Base-by-base conservation (phyloP, 2,888 invertebrate species). In the Pemphredon lugubris region DNA sequence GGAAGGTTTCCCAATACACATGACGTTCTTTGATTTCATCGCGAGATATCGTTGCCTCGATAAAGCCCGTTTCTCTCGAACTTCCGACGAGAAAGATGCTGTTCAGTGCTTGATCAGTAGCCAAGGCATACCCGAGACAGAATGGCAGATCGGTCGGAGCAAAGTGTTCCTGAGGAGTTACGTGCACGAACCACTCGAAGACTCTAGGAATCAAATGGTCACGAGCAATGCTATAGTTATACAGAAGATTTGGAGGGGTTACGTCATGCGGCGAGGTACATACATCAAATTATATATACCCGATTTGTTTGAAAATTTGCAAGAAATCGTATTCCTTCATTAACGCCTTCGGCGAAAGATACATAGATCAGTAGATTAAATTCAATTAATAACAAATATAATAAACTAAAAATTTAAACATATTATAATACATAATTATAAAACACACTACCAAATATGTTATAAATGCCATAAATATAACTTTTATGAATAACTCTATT, bases 141-240 rank as follows among this genome's bases (percentile, higher is more conserved):
- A 97, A 89, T 97, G 97, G 96, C 97, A 97, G 90, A 93, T 96
- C 70, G 97, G 97, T 0, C 94, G 94, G 90, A 94, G 93, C 32
- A 97, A 96, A 90, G 94, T 97, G 42, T 97, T 97, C 88, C 91
- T 97, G 86, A 91, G 96, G 23, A 93, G 94, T 69, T 94, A 94
- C 54, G 95, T 96, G 4, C 96, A 96, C 84, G 95, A 96, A 75
- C 96, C 96, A 0, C 90, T 97, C 0, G 97, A 97, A 87, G 96
- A 96, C 63, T 92, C 92, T 18, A 91, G 97, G 55, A 94, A 94
- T 64, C 92, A 92, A 67, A 91, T 96, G 51, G 90, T 96, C 23
- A 93, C 93, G 57, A 91, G 92, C 0, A 95, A 94, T 54, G 95
- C 96, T 0, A 90, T 95, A 23, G 90, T 92, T 5, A 93, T 97